phyloP scores from a whole-genome alignment of 2,888 invertebrate species.

The Rhopalosiphum nymphaeae region DNA sequence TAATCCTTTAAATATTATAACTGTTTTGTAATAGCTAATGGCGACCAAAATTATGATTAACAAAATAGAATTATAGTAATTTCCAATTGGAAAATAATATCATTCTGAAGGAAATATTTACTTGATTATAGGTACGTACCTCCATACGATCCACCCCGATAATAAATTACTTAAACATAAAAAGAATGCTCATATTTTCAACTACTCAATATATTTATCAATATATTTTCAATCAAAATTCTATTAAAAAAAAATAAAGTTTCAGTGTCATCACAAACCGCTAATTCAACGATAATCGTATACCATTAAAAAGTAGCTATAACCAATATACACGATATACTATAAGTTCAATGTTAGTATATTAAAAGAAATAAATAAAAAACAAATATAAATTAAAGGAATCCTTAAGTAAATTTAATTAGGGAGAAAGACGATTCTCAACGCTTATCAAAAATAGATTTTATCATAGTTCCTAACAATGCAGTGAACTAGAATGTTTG shows the following conservation, averaged over 20 bases:
- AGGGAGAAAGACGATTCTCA: neutral
- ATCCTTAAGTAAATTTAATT: neutral
- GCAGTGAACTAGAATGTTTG: conserved; percentile 26
- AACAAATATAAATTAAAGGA: neutral
- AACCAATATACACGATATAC: neutral
- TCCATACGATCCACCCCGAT: neutral
- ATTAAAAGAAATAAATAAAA: neutral
- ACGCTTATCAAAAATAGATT: conserved; percentile 26
- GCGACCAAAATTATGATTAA: neutral
- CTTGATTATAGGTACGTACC: neutral
- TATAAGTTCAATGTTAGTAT: neutral
- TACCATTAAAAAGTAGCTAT: neutral
- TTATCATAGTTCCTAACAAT: conserved; percentile 20
- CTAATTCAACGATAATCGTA: neutral
- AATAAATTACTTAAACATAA: neutral
- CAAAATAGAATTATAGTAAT: neutral
- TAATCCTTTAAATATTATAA: neutral
- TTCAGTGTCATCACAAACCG: neutral
- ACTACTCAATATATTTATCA: neutral
- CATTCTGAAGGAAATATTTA: neutral
- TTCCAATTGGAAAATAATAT: neutral
- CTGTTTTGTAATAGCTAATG: neutral
- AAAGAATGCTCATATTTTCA: neutral
- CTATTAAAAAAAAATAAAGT: neutral
- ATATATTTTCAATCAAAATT: neutral